Evolutionary conservation across 2,797 vertebrate genomes (phyloP).

Genomic region (Danio choprae): DNA sequence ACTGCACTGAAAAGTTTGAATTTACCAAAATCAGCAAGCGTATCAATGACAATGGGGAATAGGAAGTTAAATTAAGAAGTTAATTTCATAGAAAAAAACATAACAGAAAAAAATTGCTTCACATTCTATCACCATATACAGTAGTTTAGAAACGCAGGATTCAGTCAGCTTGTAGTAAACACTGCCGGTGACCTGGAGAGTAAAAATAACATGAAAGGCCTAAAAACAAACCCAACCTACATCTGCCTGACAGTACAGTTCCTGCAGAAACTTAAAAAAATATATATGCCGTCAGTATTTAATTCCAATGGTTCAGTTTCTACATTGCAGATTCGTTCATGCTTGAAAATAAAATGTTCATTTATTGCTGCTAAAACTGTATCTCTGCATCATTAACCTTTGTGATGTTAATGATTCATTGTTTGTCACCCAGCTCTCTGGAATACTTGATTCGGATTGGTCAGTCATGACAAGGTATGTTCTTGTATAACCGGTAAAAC

Average conservation of each 20-base stretch:
- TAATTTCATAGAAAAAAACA: not conserved
- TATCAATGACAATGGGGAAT: not conserved
- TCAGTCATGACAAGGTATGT: no score
- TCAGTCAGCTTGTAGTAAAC: not conserved
- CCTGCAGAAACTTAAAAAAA: not conserved
- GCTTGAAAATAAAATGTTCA: not conserved
- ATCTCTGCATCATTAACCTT: not conserved
- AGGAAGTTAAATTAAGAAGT: not conserved
- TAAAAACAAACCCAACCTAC: not conserved
- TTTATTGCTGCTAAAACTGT: not conserved
- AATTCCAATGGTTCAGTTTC: not conserved
- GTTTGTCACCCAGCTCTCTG: no score
- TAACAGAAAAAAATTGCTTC: not conserved
- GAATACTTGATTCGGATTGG: no score
- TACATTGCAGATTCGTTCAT: not conserved
- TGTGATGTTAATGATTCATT: not conserved
- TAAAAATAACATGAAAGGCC: conserved; percentile 4
- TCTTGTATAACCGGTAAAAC: no score
- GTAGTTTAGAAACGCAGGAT: not conserved
- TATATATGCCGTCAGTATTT: not conserved
- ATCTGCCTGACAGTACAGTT: not conserved
- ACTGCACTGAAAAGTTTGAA: not conserved
- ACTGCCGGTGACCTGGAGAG: conserved; percentile 5
- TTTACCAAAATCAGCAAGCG: conserved; percentile 3
- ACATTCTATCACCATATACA: not conserved